Conservation (phyloP, 2,797 vertebrate species). For the Sphaeramia orbicularis region DNA sequence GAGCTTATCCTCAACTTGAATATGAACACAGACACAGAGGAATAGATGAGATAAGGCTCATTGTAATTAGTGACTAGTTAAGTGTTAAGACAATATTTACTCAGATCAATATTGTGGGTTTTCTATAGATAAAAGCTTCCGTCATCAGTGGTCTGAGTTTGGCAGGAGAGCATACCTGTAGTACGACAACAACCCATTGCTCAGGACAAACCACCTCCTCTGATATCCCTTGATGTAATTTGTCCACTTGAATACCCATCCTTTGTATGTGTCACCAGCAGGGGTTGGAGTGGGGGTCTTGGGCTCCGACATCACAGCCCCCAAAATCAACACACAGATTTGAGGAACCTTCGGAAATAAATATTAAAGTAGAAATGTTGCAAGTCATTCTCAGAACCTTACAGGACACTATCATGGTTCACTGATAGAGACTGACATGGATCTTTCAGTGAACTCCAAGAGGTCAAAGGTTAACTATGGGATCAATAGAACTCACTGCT, state of each 20-base stretch:
- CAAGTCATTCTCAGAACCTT: neutral
- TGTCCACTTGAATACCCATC: conserved; percentile 98
- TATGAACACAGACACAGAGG: neutral
- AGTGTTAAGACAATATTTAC: neutral
- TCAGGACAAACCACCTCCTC: conserved; percentile 95
- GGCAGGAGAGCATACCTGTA: conserved; percentile 87
- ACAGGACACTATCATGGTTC: neutral
- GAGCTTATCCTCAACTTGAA: neutral
- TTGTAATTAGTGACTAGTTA: neutral
- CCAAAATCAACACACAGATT: conserved; percentile 51
- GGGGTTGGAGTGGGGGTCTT: conserved; percentile 84
- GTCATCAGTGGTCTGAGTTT: neutral
- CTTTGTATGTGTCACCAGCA: conserved; percentile 88
- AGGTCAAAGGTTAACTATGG: conserved; percentile 64
- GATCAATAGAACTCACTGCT: conserved; percentile 34
- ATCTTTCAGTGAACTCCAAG: conserved; percentile 32
- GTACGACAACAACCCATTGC: conserved; percentile 95
- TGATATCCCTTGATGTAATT: conserved; percentile 98
- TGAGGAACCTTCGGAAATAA: conserved; percentile 49
- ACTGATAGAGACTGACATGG: conserved; percentile 17
- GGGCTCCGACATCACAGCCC: conserved; percentile 86
- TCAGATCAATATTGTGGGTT: neutral
- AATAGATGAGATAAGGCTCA: neutral
- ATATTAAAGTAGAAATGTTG: neutral
- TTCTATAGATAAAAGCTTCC: neutral